phyloP scores from a whole-genome alignment of 2,888 invertebrate species.

The Clistopyga incitator region DNA sequence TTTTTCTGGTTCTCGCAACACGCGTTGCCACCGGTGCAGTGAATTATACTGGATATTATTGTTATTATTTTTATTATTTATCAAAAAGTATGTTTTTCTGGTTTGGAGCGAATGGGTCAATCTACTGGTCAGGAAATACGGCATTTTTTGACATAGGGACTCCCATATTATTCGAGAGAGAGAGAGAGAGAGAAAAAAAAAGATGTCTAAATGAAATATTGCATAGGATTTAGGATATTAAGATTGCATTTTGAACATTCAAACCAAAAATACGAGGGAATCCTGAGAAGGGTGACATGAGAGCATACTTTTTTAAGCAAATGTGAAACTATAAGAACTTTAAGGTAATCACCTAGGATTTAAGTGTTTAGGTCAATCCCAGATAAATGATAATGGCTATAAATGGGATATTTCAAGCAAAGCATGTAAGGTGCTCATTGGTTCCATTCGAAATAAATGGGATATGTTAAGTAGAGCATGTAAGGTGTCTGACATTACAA shows the following conservation, averaged over 20 bases:
- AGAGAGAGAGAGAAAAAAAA: too few species aligned
- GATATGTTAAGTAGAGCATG: background rate
- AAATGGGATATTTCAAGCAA: too few species aligned
- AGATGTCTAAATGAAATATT: too few species aligned
- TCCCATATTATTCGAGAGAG: background rate
- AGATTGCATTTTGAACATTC: too few species aligned
- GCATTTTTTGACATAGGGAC: background rate
- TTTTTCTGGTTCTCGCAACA: conserved; percentile 50
- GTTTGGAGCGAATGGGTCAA: background rate
- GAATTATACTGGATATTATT: background rate
- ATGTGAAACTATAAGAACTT: too few species aligned
- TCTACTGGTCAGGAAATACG: background rate
- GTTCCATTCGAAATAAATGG: background rate
- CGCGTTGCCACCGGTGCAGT: background rate
- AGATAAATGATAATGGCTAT: too few species aligned
- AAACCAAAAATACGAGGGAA: background rate
- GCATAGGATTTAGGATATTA: too few species aligned
- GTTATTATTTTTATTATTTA: conserved; percentile 7
- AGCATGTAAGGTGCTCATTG: too few species aligned
- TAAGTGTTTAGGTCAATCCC: too few species aligned
- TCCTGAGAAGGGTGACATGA: too few species aligned
- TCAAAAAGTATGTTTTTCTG: background rate
- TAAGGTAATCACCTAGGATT: too few species aligned
- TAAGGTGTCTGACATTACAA: conserved; percentile 10
- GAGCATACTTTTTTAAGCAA: too few species aligned